phyloP scores from a whole-genome alignment of 2,113 vertebrate species.

The Onychostruthus taczanowskii region DNA sequence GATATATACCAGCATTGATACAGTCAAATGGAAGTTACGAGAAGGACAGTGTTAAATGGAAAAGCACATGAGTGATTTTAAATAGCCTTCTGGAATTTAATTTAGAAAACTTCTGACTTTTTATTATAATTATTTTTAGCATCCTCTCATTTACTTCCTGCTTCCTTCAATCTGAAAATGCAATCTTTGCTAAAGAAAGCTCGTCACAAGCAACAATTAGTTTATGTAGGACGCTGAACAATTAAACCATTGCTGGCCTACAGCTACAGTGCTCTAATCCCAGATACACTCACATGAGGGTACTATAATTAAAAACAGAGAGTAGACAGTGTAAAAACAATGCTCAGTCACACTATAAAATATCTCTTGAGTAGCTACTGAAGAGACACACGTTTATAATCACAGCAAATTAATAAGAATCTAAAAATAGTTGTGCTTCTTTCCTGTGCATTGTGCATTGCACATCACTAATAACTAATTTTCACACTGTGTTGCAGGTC shows the following conservation, averaged over 20 bases:
- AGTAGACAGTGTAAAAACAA: not conserved
- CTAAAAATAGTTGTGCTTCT: slow-evolving; percentile 38
- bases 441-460: not conserved
- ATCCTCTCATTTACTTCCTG: not conserved
- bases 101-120: not conserved
- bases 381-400: not conserved
- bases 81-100: not conserved
- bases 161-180: slow-evolving; percentile 15
- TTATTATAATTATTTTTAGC: not conserved
- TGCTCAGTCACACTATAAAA: not conserved
- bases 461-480: not conserved
- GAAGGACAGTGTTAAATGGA: not conserved
- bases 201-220: not conserved
- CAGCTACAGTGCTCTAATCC: not conserved
- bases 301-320: slow-evolving; percentile 46
- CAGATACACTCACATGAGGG: not conserved
- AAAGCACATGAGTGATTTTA: not conserved
- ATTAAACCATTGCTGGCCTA: not conserved
- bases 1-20: not conserved
- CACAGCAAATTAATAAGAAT: slow-evolving; percentile 4
- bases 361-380: not conserved
- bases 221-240: not conserved
- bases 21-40: not conserved
- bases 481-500: slow-evolving; percentile 36
- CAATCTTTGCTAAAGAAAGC: slow-evolving; percentile 23